Evolutionary conservation across 2,797 vertebrate species (phyloP), one percentile per base, ranked within the genome.

Genomic region (Etheostoma perlongum): DNA sequence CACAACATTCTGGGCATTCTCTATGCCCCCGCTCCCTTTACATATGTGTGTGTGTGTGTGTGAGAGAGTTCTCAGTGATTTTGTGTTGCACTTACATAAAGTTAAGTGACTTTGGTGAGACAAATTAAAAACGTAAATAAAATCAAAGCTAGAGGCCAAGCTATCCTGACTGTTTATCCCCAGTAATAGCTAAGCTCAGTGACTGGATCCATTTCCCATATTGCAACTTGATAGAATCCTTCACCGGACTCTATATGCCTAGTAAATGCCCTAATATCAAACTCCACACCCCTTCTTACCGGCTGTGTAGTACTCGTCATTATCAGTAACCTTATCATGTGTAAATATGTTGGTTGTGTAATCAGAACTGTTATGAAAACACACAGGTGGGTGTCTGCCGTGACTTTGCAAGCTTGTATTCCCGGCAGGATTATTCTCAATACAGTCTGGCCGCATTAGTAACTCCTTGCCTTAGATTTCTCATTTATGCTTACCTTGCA

Each of bases 381-480:
- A n/a, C 58, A 48, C 48, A 16, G 46, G 58, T 25, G 33, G 30
- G 40, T 76, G 63, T 74, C 72, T 66, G 30, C 59, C 2, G 7
- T 53, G 57, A 64, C 72, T 64, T 49, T 65, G 33, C 18, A 18
- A 49, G 53, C 64, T 58, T 23, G 14, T 57, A 46, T 72, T 74
- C 47, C 51, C 65, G 33, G 5, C 15, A 46, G 75, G 5, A 0
- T 18, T 59, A 47, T 47, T 65, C 42, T 44, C 13, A 42, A 36
- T 49, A 51, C 55, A 57, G 62, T 74, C 66, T 27, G 69, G 19
- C 15, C n/a, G 49, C 30, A 62, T 82, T 74, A 67, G 94, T 87
- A 93, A 95, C 47, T 88, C n/a, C 77, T 94, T 94, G 91, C 93
- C 72, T 65, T 81, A 77, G 84, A 91, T 93, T 92, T 93, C 91